Evolutionary conservation across 2,888 invertebrate genomes (phyloP).

Genomic region (Leptinotarsa peninsularis): DNA sequence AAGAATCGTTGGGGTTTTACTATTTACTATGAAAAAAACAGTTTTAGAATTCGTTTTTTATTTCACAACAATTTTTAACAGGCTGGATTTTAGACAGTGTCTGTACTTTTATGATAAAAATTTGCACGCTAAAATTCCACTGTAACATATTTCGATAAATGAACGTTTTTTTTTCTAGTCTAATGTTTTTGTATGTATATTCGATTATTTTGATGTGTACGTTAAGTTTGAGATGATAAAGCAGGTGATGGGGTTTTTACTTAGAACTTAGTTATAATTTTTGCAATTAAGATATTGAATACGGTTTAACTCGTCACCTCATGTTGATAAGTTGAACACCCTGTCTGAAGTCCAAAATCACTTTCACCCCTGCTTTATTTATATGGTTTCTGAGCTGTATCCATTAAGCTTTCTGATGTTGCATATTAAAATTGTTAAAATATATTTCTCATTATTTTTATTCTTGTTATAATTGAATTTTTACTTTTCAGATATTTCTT

Average conservation of each 20-base stretch:
- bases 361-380: conserved; percentile 60
- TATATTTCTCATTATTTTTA: conserved; percentile 36
- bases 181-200: conserved; percentile 54
- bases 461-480: conserved; percentile 34
- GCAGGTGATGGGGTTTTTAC: conserved; percentile 60
- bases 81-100: conserved; percentile 54
- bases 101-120: conserved; percentile 48
- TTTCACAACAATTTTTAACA: conserved; percentile 39
- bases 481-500: conserved; percentile 7
- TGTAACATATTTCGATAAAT: conserved; percentile 47
- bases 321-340: conserved; percentile 49
- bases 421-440: conserved; percentile 62
- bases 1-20: conserved; percentile 39
- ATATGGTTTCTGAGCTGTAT: conserved; percentile 60
- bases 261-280: conserved; percentile 56
- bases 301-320: conserved; percentile 57
- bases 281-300: conserved; percentile 52
- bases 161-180: conserved; percentile 57
- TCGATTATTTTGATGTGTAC: conserved; percentile 51
- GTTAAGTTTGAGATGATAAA: conserved; percentile 56
- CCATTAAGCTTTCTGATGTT: conserved; percentile 61
- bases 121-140: conserved; percentile 50
- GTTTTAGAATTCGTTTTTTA: conserved; percentile 40
- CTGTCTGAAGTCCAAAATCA: conserved; percentile 57
- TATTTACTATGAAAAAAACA: conserved; percentile 28